Evolutionary conservation across 2,113 vertebrate genomes (phyloP), one percentile per base, ranked within the genome.

Genomic region (Epinephelus lanceolatus): DNA sequence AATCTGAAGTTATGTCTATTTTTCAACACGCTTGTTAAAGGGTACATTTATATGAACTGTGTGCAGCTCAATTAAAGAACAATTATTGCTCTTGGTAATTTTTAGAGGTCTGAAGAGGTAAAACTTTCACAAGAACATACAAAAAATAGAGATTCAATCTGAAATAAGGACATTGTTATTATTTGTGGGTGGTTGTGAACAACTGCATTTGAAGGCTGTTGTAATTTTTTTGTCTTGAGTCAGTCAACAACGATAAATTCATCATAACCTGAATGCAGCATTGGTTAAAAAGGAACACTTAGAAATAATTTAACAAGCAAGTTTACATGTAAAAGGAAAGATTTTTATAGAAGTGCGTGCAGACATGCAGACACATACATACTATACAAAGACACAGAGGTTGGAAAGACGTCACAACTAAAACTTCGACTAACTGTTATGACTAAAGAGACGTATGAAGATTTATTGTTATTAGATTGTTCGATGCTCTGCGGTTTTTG

Each of bases 241-340:
- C 19, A 49, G 56, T 51, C 61, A 59, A 27, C 49, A 25, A 53
- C 9, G 2, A 30, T n/a, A 33, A 62, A 62, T 40, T 33, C 23
- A 42, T 72, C 68, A 33, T 2, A 67, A 53, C 60, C 60, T 72
- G 75, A 84, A 84, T 53, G 68, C 81, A 84, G 75, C 75, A 30
- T 19, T 19, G 27, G 23, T 61, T 78, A 1, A 23, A 67, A 37
- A 77, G 6, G 65, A 71, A 17, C 47, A 47, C n/a, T 12, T 33
- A 3, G 1, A 13, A n/a, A 13, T 9, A n/a, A 69, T 47, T 33
- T 14, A 53, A 40, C 17, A 13, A 21, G 25, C 7, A 67, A 5
- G 8, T 3, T 13, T 18, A 23, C 55, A 15, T 62, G 18, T 27
- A 30, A 60, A 49, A 23, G 47, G 4, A n/a, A 4, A 30, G 5